phyloP scores from a whole-genome alignment of 2,113 vertebrate species.

The Istiophorus platypterus region DNA sequence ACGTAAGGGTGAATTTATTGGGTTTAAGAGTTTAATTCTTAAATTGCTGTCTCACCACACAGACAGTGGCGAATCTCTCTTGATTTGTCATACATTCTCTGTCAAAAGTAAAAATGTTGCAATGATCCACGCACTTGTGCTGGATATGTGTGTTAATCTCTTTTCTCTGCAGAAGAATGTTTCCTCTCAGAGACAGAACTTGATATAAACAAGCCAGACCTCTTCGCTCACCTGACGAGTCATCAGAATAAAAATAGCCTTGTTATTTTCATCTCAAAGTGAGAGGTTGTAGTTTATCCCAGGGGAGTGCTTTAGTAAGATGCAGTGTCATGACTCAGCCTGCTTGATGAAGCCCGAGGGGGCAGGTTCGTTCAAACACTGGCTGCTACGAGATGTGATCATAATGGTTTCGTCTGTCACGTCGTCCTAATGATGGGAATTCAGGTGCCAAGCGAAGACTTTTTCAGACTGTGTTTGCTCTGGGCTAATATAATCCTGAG shows the following conservation, averaged over 20 bases:
- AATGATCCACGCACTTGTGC: conserved; percentile 36
- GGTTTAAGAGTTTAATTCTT: not conserved
- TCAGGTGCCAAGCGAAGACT: conserved; percentile 55
- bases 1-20: not conserved
- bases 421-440: conserved; percentile 61
- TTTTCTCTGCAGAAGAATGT: conserved; percentile 14
- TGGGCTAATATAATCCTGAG: conserved; percentile 54
- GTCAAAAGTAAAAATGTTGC: conserved; percentile 61
- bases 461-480: conserved; percentile 59
- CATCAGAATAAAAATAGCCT: conserved; percentile 48
- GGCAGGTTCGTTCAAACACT: conserved; percentile 54
- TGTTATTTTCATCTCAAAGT: conserved; percentile 40
- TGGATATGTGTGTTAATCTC: conserved; percentile 30
- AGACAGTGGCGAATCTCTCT: not conserved
- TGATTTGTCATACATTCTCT: conserved; percentile 26
- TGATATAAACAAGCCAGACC: conserved; percentile 51
- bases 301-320: conserved; percentile 8
- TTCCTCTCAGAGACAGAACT: conserved; percentile 30
- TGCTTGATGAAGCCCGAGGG: conserved; percentile 54
- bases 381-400: conserved; percentile 50
- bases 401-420: conserved; percentile 66
- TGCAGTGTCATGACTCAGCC: conserved; percentile 18
- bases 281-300: conserved; percentile 5
- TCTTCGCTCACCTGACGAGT: conserved; percentile 17
- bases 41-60: not conserved